Evolutionary conservation across 2,888 invertebrate genomes (phyloP).

Genomic region (Cryptocephalus primarius): DNA sequence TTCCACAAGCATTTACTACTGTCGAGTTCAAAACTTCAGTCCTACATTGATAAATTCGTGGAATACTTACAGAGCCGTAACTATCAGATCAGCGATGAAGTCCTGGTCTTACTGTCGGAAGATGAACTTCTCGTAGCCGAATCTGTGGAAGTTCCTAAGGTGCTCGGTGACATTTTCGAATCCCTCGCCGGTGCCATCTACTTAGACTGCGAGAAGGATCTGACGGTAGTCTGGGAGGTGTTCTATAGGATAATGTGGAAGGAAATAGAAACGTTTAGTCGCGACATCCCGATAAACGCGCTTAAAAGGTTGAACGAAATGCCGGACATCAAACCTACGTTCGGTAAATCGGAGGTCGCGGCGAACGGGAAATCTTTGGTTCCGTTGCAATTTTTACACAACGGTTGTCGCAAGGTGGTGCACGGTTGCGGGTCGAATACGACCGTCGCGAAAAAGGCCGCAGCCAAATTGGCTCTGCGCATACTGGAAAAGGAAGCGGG

Average conservation of each 20-base stretch:
- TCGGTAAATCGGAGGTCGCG: constrained; percentile 44
- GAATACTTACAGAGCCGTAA: constrained; percentile 50
- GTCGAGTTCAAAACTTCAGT: constrained; percentile 41
- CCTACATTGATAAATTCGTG: constrained; percentile 51
- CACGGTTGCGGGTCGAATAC: constrained; percentile 63
- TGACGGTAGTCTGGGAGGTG: constrained; percentile 69
- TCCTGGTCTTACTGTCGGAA: constrained; percentile 54
- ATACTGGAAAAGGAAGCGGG: too few species aligned
- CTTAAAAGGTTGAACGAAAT: constrained; percentile 79
- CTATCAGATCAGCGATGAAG: constrained; percentile 55
- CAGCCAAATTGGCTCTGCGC: constrained; percentile 65
- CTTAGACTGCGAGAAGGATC: constrained; percentile 66
- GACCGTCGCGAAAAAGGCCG: constrained; percentile 61
- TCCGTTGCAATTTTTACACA: constrained; percentile 49
- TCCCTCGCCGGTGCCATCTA: constrained; percentile 85
- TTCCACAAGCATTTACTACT: constrained; percentile 65
- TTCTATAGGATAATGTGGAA: constrained; percentile 73
- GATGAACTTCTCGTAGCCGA: constrained; percentile 47
- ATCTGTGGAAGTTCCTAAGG: constrained; percentile 83
- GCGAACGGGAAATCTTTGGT: constrained; percentile 41
- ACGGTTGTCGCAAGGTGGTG: constrained; percentile 47
- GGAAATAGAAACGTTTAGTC: constrained; percentile 75
- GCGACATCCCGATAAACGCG: constrained; percentile 78
- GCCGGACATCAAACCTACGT: constrained; percentile 63
- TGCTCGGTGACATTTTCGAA: constrained; percentile 87